Evolutionary conservation across 1,140 invertebrate species (phyloP).

Genomic region (Aphaenogaster rudis): DNA sequence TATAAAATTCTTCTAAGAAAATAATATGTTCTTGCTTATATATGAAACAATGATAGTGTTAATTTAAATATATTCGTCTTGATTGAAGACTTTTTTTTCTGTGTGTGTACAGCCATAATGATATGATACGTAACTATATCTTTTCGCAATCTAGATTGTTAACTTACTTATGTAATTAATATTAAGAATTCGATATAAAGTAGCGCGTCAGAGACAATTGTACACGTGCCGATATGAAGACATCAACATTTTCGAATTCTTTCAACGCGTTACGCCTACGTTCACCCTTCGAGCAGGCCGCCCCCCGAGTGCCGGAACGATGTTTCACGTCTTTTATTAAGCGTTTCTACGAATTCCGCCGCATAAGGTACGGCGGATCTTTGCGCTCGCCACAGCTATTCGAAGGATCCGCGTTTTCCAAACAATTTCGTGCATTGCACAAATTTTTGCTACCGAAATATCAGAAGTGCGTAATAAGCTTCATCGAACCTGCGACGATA

Average conservation of each 20-base stretch:
- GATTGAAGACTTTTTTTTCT: too few relatives aligned
- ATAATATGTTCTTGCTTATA: too few relatives aligned
- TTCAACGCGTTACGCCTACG: constrained; percentile 53
- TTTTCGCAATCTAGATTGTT: neutral
- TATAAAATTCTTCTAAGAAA: too few relatives aligned
- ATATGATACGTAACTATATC: neutral
- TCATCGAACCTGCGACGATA: neutral
- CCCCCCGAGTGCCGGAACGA: constrained; percentile 60
- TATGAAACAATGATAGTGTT: too few relatives aligned
- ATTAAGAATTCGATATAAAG: neutral
- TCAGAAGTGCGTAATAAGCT: neutral
- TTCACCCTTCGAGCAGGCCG: neutral
- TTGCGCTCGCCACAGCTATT: neutral
- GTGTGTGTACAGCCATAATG: neutral
- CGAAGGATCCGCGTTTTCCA: constrained; percentile 18
- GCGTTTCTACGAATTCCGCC: constrained; percentile 65
- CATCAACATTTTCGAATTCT: constrained; percentile 54
- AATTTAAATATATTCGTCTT: too few relatives aligned
- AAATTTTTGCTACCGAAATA: constrained; percentile 19
- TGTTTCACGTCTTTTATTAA: constrained; percentile 75
- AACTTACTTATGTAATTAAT: neutral
- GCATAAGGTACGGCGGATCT: constrained; percentile 13
- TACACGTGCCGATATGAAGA: neutral
- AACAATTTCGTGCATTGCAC: constrained; percentile 25
- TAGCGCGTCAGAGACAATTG: neutral